Percentiles rank a stretch among this genome's conserved stretches.
phyloP scores from a whole-genome alignment of 2,113 vertebrate species.

The Pangasianodon gigas region DNA sequence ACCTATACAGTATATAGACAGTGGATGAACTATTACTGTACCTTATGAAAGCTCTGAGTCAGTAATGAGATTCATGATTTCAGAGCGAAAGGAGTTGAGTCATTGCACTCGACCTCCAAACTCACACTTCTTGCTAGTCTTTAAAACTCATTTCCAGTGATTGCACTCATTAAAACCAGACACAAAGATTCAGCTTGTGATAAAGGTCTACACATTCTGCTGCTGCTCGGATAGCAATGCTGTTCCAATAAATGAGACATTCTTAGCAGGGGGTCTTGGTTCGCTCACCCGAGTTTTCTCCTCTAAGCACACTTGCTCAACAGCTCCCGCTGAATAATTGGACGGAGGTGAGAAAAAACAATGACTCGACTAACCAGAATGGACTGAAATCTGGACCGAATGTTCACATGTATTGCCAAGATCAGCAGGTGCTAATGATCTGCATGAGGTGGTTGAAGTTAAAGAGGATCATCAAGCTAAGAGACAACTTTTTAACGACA shows the following conservation, averaged over 20 bases:
- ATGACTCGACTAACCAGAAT: slow-evolving; percentile 11
- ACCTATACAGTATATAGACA: background rate
- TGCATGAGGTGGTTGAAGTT: slow-evolving; percentile 5
- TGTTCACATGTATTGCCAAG: slow-evolving; percentile 13
- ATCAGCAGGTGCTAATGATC: slow-evolving; percentile 40
- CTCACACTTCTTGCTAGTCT: background rate
- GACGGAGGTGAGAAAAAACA: slow-evolving; percentile 36
- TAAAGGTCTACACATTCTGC: slow-evolving; percentile 27
- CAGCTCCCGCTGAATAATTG: slow-evolving; percentile 35
- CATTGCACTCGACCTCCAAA: slow-evolving; percentile 20
- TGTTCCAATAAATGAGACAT: slow-evolving; percentile 33
- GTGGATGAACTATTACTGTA: background rate
- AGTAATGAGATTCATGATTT: slow-evolving; percentile 25
- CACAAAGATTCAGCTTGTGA: background rate
- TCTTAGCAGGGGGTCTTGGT: slow-evolving; percentile 22
- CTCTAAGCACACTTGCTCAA: slow-evolving; percentile 20
- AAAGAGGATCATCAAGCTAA: slow-evolving; percentile 13
- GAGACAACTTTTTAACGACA: slow-evolving; percentile 15
- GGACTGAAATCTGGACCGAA: background rate
- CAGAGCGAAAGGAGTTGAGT: slow-evolving; percentile 24
- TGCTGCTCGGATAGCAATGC: slow-evolving; percentile 14
- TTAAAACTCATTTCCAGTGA: slow-evolving; percentile 48
- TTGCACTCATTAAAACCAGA: slow-evolving; percentile 52
- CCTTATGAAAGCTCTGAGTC: slow-evolving; percentile 9
- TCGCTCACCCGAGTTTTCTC: slow-evolving; percentile 12